These are phyloP conservation scores for Hypotaenidia okinawae DNA, from an alignment of 2,797 vertebrate species.

Conservation along the genomic window DNA sequence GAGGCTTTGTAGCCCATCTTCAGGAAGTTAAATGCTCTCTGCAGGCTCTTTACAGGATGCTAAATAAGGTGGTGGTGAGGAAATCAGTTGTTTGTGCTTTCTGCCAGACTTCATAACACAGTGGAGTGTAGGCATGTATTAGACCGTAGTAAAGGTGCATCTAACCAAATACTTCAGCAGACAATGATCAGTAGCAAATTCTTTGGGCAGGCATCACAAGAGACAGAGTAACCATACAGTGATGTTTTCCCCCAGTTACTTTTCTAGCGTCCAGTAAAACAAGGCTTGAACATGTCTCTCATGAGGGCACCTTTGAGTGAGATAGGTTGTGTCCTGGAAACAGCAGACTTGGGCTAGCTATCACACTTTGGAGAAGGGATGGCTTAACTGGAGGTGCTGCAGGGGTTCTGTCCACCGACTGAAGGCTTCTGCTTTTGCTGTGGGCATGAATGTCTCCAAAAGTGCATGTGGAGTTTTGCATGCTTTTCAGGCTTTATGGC, in stretches of 20 bases:
- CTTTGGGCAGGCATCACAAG: background rate
- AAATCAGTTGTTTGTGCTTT: background rate
- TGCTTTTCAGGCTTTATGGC: background rate
- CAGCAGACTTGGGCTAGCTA: background rate
- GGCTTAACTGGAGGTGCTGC: background rate
- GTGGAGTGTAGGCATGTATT: background rate
- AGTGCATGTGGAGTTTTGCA: rapidly evolving
- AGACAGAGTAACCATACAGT: background rate
- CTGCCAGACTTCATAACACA: background rate
- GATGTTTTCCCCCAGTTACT: background rate
- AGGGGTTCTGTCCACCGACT: no score
- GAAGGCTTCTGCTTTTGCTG: background rate
- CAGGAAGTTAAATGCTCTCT: background rate
- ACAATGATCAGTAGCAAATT: background rate
- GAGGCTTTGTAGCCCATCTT: background rate
- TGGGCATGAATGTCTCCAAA: background rate
- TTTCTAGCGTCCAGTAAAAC: background rate
- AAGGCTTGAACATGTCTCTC: background rate
- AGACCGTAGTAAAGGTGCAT: background rate
- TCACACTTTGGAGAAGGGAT: background rate
- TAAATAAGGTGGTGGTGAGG: background rate
- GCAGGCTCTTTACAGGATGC: background rate
- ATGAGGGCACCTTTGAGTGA: background rate
- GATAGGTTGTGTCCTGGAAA: background rate
- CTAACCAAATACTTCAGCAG: background rate